These are phyloP conservation scores for Minunthozetes semirufus DNA, from an alignment of 2,888 invertebrate species.

Conservation along the genomic window DNA sequence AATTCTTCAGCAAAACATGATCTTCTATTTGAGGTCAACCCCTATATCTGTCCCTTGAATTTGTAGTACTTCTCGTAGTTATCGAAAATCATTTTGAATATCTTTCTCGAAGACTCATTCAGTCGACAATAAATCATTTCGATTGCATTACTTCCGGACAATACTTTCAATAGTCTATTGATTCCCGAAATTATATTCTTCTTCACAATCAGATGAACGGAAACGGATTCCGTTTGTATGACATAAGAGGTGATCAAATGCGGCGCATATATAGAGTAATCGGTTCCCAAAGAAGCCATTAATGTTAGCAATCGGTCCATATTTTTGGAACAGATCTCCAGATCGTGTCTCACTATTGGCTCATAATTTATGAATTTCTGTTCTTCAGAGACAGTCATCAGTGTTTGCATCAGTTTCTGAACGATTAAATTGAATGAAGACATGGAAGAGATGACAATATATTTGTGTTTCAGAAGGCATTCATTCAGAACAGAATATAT, in stretches of 20 bases:
- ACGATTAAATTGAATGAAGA: background rate
- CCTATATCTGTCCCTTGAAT: slow-evolving; percentile 5
- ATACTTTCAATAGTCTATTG: background rate
- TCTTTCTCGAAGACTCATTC: background rate
- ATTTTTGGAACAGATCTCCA: slow-evolving; percentile 11
- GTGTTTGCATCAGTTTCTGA: background rate
- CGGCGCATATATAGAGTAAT: background rate
- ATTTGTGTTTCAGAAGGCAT: background rate
- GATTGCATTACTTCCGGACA: background rate
- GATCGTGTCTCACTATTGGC: background rate
- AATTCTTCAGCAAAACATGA: too few relatives aligned
- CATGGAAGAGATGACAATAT: background rate
- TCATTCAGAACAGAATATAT: background rate
- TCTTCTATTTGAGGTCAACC: too few relatives aligned
- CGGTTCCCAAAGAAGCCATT: background rate
- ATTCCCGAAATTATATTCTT: slow-evolving; percentile 1
- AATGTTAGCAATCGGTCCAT: slow-evolving; percentile 1
- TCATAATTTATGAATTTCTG: background rate
- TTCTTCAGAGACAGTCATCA: background rate
- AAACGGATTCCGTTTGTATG: background rate
- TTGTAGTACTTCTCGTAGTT: slow-evolving; percentile 2
- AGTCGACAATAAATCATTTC: background rate
- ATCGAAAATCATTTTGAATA: background rate
- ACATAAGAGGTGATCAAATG: slow-evolving; percentile 12
- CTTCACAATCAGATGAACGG: background rate